Evolutionary conservation across 2,113 vertebrate species (phyloP).

Genomic region (Steatornis caripensis): DNA sequence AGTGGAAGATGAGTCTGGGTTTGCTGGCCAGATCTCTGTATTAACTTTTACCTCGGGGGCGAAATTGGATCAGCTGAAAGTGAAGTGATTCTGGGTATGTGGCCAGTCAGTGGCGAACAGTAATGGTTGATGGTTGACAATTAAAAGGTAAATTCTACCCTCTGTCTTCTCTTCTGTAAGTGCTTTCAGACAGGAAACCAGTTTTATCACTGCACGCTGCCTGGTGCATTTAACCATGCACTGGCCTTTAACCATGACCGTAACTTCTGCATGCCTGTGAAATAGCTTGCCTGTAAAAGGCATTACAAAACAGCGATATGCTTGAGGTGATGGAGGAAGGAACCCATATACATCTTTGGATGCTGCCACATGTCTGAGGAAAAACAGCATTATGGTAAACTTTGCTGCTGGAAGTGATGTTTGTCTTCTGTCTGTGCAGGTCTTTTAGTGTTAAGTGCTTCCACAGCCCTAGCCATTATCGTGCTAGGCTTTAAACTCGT

Average conservation of each 20-base stretch:
- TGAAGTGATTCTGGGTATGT: neutral
- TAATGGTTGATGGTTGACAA: neutral
- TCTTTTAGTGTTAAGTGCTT: neutral
- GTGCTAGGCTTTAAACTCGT: neutral
- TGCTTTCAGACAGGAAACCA: neutral
- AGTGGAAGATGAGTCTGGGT: neutral
- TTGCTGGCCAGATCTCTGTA: neutral
- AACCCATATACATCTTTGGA: neutral
- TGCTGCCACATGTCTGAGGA: neutral
- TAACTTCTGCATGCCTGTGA: neutral
- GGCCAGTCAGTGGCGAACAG: neutral
- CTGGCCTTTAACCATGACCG: neutral
- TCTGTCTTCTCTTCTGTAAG: neutral
- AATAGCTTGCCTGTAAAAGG: neutral
- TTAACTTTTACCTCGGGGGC: neutral
- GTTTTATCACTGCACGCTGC: rapidly evolving
- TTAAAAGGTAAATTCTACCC: neutral
- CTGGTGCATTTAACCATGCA: no score
- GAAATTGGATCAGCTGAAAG: neutral
- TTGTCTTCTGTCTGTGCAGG: neutral
- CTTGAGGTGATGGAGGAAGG: neutral
- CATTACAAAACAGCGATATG: neutral
- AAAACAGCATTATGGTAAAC: neutral
- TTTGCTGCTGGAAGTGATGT: neutral
- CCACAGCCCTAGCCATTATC: neutral